These are phyloP conservation scores for Drosophila jambulina DNA, from an alignment of 1,140 invertebrate genomes.

Conservation along the genomic window DNA sequence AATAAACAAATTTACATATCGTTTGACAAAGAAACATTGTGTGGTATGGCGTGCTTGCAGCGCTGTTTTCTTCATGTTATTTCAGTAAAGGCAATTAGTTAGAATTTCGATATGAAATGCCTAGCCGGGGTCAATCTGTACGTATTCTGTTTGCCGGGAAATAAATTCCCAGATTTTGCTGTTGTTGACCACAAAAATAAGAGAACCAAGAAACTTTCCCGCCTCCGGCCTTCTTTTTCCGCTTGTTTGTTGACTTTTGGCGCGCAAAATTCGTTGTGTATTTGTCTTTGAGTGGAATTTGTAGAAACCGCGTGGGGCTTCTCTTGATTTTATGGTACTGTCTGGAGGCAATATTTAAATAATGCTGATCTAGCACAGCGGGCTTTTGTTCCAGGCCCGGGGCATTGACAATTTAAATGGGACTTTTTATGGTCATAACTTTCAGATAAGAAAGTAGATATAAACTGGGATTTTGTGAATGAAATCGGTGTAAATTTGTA, in stretches of 20 bases:
- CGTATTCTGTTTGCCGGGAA: constrained; percentile 46
- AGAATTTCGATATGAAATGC: constrained; percentile 39
- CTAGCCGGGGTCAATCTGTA: constrained; percentile 10
- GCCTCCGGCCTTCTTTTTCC: constrained; percentile 5
- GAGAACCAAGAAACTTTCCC: constrained; percentile 18
- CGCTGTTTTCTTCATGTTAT: constrained; percentile 1
- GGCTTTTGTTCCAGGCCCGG: not conserved
- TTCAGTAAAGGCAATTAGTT: constrained; percentile 59
- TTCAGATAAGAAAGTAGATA: not conserved
- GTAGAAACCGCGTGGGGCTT: constrained; percentile 28
- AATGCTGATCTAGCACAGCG: constrained; percentile 14
- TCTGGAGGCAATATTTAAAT: constrained; percentile 16
- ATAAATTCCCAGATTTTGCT: constrained; percentile 55
- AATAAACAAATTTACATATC: constrained; percentile 83
- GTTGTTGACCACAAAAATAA: constrained; percentile 19
- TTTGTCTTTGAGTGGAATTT: constrained; percentile 47
- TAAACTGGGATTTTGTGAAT: not conserved
- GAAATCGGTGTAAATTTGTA: not conserved
- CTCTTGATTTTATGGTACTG: constrained; percentile 19
- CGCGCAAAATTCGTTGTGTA: constrained; percentile 55
- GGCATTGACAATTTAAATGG: constrained; percentile 20
- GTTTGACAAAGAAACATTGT: constrained; percentile 78
- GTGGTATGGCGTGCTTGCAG: constrained; percentile 36
- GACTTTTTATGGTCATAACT: constrained; percentile 8
- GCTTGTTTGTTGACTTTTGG: constrained; percentile 69